Base-by-base conservation (phyloP, 2,888 invertebrate genomes). In the Rhamphomyia laevipes region DNA sequence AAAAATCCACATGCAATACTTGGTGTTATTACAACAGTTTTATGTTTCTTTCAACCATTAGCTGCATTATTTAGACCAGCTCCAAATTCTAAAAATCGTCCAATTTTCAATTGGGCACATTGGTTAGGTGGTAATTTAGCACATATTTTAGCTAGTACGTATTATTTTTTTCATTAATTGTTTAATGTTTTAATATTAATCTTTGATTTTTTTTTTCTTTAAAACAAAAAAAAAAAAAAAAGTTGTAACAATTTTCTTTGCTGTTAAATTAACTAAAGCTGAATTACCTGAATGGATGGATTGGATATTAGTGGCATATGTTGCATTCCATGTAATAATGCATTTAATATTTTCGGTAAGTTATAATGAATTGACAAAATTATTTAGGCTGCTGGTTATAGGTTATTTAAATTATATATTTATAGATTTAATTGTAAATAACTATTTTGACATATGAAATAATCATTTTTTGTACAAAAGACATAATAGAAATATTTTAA, bases 201-300 rank as follows among this genome's bases (percentile, higher is more conserved):
- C 6, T 23, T 27, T 23, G 12, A n/a, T 17, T 1, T 1, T 46
- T 21, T 15, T 7, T 43, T 30, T 18, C 31, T 4, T 31, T 18
- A 16, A 23, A 5, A 1, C 21, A 23, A 15, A 21, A 18, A 18
- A 35, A 21, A 30, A 11, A 40, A 9, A 7, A 15, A 11, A 75
- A 94, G 94, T 95, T 70, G 84, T 91, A 13, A 86, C 92, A 46
- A 87, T 96, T 61, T 95, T 95, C 78, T 85, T 94, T 63, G 90
- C 95, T 38, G 85, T 90, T 21, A 82, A 84, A 62, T 74, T 95
- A 54, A 78, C 79, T 56, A 90, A 92, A 70, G 89, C 92, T 5
- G 84, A 88, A 61, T 73, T 94, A 41, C 92, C 93, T 0, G 74
- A 81, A 48, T 90, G 89, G 85, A 80, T 85, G 62, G 85, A 89